phyloP scores from a whole-genome alignment of 2,113 vertebrate genomes.

The Haplochromis vanheusdeni region DNA sequence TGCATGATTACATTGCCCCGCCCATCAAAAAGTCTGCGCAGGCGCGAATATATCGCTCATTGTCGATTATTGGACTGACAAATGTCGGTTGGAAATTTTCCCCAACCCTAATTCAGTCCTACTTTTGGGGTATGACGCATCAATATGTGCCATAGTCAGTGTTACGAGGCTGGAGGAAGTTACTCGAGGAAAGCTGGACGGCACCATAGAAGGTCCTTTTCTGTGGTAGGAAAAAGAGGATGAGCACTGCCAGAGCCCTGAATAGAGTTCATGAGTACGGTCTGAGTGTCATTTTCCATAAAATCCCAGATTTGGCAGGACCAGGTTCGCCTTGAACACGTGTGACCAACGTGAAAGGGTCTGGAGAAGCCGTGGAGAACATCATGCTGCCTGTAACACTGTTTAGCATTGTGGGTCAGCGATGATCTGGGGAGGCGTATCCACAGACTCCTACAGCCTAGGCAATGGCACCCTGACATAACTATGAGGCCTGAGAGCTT shows the following conservation, averaged over 20 bases:
- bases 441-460: background rate
- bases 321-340: background rate
- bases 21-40: rapidly evolving
- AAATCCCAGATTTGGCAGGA: background rate
- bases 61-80: rapidly evolving
- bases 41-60: rapidly evolving
- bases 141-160: background rate
- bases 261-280: background rate
- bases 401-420: background rate
- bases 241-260: background rate
- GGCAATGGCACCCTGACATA: background rate
- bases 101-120: background rate
- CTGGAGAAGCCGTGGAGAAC: background rate
- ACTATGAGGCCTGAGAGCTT: background rate
- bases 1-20: background rate
- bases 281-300: background rate
- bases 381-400: background rate
- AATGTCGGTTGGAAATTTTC: rapidly evolving
- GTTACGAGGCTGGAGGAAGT: background rate
- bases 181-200: background rate
- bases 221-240: background rate
- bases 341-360: background rate
- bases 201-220: background rate
- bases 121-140: background rate
- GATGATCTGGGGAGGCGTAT: background rate